These are phyloP conservation scores for Sebastes miniatus DNA, from an alignment of 2,797 vertebrate genomes.

Conservation along the genomic window DNA sequence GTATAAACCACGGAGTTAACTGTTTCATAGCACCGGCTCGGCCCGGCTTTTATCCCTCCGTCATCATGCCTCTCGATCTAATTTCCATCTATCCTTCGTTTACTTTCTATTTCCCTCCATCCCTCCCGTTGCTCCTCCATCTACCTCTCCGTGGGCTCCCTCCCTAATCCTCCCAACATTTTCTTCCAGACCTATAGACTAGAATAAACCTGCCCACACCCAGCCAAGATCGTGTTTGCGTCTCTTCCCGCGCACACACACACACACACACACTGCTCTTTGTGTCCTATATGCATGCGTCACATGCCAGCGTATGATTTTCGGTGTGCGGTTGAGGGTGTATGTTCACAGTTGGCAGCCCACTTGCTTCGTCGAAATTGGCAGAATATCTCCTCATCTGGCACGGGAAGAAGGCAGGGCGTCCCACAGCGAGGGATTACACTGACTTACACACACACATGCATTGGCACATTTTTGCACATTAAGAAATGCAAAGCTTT, in stretches of 20 bases:
- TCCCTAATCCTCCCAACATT: constrained; percentile 62
- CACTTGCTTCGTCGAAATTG: constrained; percentile 66
- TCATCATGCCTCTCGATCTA: constrained; percentile 36
- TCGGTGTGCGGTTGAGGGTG: constrained; percentile 39
- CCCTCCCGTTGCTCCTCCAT: constrained; percentile 51
- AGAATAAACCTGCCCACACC: constrained; percentile 59
- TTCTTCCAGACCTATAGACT: constrained; percentile 66
- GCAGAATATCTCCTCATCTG: constrained; percentile 78
- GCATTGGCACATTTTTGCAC: constrained; percentile 48
- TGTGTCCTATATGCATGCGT: constrained; percentile 51
- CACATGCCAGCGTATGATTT: constrained; percentile 55
- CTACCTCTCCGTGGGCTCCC: constrained; percentile 58
- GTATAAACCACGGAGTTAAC: constrained; percentile 72
- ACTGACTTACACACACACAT: constrained; percentile 68
- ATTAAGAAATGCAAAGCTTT: constrained; percentile 59
- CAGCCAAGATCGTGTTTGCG: constrained; percentile 26
- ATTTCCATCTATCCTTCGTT: constrained; percentile 37
- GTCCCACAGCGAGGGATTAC: constrained; percentile 79
- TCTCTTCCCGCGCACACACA: not conserved
- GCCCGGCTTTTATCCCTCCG: constrained; percentile 37
- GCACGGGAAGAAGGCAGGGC: constrained; percentile 73
- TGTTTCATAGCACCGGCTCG: constrained; percentile 59
- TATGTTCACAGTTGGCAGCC: constrained; percentile 63
- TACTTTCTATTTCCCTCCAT: constrained; percentile 16
- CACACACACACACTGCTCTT: constrained; percentile 12